Percentiles rank a stretch among this genome's conserved stretches.
Conservation (phyloP, 2,113 vertebrate species). For the Pelusios castaneus region DNA sequence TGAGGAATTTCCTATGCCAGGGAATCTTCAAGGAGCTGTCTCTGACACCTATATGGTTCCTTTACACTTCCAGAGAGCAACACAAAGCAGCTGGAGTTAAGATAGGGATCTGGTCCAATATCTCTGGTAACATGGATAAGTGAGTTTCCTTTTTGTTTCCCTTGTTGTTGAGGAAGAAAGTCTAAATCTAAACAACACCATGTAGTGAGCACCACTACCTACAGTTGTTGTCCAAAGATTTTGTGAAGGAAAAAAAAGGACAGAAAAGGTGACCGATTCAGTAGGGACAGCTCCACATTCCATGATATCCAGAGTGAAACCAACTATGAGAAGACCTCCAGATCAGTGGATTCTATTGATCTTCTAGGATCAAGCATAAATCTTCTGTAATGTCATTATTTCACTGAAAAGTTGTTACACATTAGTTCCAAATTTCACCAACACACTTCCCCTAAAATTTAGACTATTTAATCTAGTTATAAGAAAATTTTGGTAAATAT, state of each 20-base stretch:
- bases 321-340: fast-evolving
- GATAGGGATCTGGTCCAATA: neutral
- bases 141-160: neutral
- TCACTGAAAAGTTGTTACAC: neutral
- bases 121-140: neutral
- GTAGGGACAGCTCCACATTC: neutral
- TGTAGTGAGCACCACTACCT: neutral
- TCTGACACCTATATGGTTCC: neutral
- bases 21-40: neutral
- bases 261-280: neutral
- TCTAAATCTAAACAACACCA: neutral
- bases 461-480: neutral
- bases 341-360: fast-evolving
- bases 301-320: neutral
- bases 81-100: neutral
- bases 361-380: neutral
- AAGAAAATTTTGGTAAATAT: neutral
- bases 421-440: neutral
- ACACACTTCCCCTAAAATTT: neutral
- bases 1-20: neutral
- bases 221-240: neutral
- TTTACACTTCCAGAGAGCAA: neutral
- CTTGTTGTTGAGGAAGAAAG: neutral
- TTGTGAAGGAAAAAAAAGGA: neutral
- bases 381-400: neutral